These are phyloP conservation scores for Oscheius sp. DNA, from an alignment of 2,888 invertebrate genomes.

Conservation along the genomic window DNA sequence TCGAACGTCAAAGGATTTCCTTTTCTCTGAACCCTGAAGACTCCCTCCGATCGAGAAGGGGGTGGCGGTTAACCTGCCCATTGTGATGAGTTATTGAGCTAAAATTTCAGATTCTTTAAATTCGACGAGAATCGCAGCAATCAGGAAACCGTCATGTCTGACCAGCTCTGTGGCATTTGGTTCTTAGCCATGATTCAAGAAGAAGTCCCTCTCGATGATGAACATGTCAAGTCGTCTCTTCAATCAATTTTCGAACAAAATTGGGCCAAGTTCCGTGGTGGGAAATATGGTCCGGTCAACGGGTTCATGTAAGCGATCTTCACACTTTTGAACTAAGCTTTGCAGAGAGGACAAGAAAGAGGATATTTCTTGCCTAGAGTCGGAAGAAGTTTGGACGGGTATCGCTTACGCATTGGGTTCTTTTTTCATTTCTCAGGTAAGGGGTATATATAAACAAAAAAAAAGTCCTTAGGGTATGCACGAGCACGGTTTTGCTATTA, in stretches of 20 bases:
- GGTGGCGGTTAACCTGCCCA: too few relatives aligned
- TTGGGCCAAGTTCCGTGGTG: conserved; percentile 83
- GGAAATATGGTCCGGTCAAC: conserved; percentile 89
- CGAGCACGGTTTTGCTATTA: conserved; percentile 87
- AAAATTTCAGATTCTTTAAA: conserved; percentile 77
- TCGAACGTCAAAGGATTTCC: too few relatives aligned
- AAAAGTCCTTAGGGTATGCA: conserved; percentile 80
- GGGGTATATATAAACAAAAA: neutral
- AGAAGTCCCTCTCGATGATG: conserved; percentile 42
- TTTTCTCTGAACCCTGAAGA: too few relatives aligned
- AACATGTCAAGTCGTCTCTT: conserved; percentile 78
- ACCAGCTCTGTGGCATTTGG: conserved; percentile 93
- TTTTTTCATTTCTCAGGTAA: conserved; percentile 80
- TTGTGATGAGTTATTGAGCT: too few relatives aligned
- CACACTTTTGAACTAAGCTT: neutral
- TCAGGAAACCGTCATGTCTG: conserved; percentile 87
- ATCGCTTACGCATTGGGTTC: conserved; percentile 87
- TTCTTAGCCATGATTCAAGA: conserved; percentile 77
- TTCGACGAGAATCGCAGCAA: conserved; percentile 80
- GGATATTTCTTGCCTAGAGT: conserved; percentile 83
- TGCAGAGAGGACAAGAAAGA: conserved; percentile 76
- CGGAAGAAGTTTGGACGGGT: conserved; percentile 92
- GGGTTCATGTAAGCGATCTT: conserved; percentile 79
- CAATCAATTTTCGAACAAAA: conserved; percentile 85
- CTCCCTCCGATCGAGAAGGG: too few relatives aligned